Evolutionary conservation across 37 sponge, comb jelly and placozoan species (phyloP).

Genomic region (Diacarnus erythraeanus): DNA sequence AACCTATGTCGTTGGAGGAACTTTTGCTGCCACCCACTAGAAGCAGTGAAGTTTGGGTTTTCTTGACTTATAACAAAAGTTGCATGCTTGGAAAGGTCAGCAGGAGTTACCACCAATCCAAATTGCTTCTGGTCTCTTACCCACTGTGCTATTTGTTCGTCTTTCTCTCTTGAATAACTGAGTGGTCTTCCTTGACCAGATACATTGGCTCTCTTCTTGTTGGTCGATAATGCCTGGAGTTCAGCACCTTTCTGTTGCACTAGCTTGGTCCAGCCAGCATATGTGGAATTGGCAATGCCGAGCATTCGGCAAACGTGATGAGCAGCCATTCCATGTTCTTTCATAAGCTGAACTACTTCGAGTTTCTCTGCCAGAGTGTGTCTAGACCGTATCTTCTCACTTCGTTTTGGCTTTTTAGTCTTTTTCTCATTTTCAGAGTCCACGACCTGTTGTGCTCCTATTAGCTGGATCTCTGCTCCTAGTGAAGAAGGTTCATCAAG

Average conservation of each 20-base stretch:
- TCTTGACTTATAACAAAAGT: constrained; percentile 50
- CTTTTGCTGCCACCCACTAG: constrained; percentile 75
- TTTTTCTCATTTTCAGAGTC: background rate
- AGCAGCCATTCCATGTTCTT: constrained; percentile 49
- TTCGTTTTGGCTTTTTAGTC: background rate
- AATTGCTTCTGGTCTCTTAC: constrained; percentile 41
- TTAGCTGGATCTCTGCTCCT: background rate
- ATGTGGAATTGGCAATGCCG: constrained; percentile 79
- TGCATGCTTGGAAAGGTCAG: constrained; percentile 62
- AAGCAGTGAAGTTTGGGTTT: constrained; percentile 68
- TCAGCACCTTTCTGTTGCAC: constrained; percentile 66
- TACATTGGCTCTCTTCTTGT: constrained; percentile 61
- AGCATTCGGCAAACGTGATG: constrained; percentile 71
- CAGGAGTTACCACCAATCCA: constrained; percentile 40
- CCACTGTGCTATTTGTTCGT: constrained; percentile 77
- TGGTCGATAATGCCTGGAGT: constrained; percentile 51
- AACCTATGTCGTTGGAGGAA: constrained; percentile 68
- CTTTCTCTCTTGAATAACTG: constrained; percentile 59
- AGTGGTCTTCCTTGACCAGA: constrained; percentile 63
- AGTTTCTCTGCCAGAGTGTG: constrained; percentile 80
- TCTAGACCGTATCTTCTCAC: constrained; percentile 17
- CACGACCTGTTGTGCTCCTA: constrained; percentile 2
- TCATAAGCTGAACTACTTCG: constrained; percentile 74
- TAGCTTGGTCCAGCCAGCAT: constrained; percentile 79
- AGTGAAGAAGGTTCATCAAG: background rate